Base-by-base conservation (phyloP, 1,140 invertebrate species). In the Leptoteleia sp. region DNA sequence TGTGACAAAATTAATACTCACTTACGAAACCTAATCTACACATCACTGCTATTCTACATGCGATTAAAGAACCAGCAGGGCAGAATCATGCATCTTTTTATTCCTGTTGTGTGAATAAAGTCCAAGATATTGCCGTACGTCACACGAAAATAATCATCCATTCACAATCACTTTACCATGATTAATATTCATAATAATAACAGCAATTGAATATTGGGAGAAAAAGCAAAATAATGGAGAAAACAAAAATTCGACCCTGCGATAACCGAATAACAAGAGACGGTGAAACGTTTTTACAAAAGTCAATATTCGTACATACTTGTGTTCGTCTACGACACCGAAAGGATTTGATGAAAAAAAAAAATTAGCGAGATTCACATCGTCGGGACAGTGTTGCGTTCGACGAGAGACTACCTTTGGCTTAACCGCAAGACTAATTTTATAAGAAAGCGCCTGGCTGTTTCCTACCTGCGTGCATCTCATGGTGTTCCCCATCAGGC, bases 401-500 rank as follows among this genome's bases (percentile, higher is more conserved):
- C 64, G 25, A 15, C 50, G 64, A 68, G 64, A 55, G 42, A 78
- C 76, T 78, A 48, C 42, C 45, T 62, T 59, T 22, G 3, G 12
- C 52, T 33, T 67, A 61, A 54, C 48, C 29, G 62, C 55, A 61
- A 65, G 61, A 38, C 37, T 50, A 62, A 61, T 72, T 67, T 78
- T 72, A 72, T 72, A 61, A 55, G 61, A 64, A 67, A 55, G 47
- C 38, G 27, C 35, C 33, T 13, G 31, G 48, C 38, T 8, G 59
- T 15, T 62, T 7, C 22, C 40, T 76, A 47, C 54, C 65, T 52
- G 59, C 59, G 65, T 22, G 59, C n/a, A 29, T 65, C 68, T 43
- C 67, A 78, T 72, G 67, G 67, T 72, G 76, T 72, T 72, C 17
- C 61, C 76, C 67, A 78, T 72, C 64, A 59, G 33, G 43, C 31